Conservation (phyloP, 2,797 vertebrate species). For the Melanitta fusca region DNA sequence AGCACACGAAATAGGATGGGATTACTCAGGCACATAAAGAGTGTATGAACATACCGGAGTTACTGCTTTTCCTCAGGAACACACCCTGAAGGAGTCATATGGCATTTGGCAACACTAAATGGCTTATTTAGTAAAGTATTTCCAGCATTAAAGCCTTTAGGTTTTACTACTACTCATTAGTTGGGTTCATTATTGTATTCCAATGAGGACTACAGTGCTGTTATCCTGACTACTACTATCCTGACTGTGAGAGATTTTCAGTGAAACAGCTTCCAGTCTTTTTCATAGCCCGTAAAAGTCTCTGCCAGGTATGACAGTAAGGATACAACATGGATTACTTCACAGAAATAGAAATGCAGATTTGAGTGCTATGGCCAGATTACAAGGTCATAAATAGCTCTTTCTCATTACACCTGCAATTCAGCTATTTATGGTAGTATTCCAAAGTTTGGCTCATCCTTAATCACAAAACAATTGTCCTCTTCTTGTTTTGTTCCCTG, state of each 20-base stretch:
- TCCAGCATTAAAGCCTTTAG: not conserved
- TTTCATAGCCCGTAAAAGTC: not conserved
- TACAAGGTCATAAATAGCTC: not conserved
- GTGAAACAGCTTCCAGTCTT: not conserved
- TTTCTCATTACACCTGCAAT: not conserved
- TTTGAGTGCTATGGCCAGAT: not conserved
- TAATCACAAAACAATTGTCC: not conserved
- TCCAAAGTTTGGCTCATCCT: not conserved
- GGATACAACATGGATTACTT: not conserved
- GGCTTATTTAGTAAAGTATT: conserved; percentile 10
- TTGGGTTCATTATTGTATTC: not conserved
- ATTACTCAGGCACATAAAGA: not conserved
- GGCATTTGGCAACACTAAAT: not conserved
- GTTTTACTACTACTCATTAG: not conserved
- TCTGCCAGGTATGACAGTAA: not conserved
- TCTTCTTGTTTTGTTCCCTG: not conserved
- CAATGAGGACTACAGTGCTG: not conserved
- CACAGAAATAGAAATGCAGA: not conserved
- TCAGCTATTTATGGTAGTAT: not conserved
- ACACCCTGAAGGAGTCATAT: not conserved
- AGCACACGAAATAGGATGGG: not conserved
- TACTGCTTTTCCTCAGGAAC: not conserved
- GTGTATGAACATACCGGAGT: not conserved
- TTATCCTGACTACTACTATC: not conserved
- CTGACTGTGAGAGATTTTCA: not conserved